phyloP scores from a whole-genome alignment of 2,797 vertebrate genomes.

The Cyprinella venusta region DNA sequence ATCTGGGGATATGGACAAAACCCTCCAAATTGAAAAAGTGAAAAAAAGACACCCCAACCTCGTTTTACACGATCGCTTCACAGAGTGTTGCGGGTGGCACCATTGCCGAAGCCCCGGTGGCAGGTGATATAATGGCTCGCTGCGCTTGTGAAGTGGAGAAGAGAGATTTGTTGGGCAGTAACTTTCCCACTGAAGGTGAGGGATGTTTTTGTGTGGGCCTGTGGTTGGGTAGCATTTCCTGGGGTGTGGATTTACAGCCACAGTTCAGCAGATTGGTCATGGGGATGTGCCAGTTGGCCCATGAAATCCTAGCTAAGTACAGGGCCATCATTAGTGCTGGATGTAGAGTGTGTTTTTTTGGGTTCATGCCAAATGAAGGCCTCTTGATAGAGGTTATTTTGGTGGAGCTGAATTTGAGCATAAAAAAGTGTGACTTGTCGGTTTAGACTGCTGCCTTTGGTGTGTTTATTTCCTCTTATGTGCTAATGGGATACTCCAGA shows the following conservation, averaged over 20 bases:
- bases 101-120: slow-evolving; percentile 62
- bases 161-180: slow-evolving; percentile 75
- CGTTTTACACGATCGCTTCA: slow-evolving; percentile 67
- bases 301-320: slow-evolving; percentile 17
- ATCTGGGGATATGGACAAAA: slow-evolving; percentile 50
- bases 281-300: slow-evolving; percentile 66
- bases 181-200: slow-evolving; percentile 73
- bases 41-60: slow-evolving; percentile 56
- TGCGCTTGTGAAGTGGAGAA: slow-evolving; percentile 68
- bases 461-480: neutral
- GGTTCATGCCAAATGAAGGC: neutral
- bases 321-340: slow-evolving; percentile 17
- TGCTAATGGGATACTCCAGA: slow-evolving; percentile 48
- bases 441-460: neutral
- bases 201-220: slow-evolving; percentile 75
- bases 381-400: slow-evolving; percentile 4
- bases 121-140: slow-evolving; percentile 72
- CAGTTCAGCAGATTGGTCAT: slow-evolving; percentile 74
- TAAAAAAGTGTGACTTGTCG: neutral
- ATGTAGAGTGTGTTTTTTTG: neutral
- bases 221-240: slow-evolving; percentile 72
- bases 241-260: slow-evolving; percentile 78
- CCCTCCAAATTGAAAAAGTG: slow-evolving; percentile 41
- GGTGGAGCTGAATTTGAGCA: neutral
- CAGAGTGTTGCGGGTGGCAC: slow-evolving; percentile 65